Percentiles rank a stretch among this genome's conserved stretches.
Conservation (phyloP, 2,797 vertebrate species). For the Menidia menidia region DNA sequence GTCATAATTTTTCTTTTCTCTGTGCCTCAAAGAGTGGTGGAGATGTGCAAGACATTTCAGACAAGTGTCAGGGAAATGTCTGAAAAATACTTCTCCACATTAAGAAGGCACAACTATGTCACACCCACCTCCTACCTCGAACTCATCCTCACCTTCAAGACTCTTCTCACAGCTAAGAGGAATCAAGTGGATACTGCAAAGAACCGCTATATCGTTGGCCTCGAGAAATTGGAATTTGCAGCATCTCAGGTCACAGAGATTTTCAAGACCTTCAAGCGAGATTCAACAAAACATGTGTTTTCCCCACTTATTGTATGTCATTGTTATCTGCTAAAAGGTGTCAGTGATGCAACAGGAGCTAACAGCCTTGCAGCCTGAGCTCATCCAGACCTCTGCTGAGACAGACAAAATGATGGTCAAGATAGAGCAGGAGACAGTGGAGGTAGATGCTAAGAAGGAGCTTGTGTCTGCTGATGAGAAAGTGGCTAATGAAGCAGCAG, state of each 20-base stretch:
- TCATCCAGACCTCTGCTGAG: constrained; percentile 90
- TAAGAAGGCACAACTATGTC: constrained; percentile 93
- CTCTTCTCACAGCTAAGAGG: constrained; percentile 87
- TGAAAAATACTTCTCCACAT: constrained; percentile 80
- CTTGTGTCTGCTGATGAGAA: constrained; percentile 91
- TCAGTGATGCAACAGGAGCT: constrained; percentile 92
- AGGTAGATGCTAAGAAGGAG: constrained; percentile 92
- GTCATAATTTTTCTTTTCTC: not conserved
- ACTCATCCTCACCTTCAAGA: constrained; percentile 93
- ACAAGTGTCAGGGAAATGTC: constrained; percentile 88
- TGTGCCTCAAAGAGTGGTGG: constrained; percentile 86
- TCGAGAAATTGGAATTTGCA: constrained; percentile 93
- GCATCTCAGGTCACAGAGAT: constrained; percentile 86
- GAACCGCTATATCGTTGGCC: constrained; percentile 88
- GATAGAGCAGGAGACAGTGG: constrained; percentile 88
- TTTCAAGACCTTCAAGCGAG: not conserved
- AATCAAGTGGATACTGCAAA: constrained; percentile 87
- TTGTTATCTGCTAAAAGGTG: constrained; percentile 79
- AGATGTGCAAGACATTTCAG: constrained; percentile 94
- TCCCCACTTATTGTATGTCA: not conserved
- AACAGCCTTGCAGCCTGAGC: constrained; percentile 90
- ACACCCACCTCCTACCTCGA: constrained; percentile 95
- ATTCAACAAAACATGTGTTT: not conserved
- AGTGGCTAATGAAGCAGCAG: constrained; percentile 91
- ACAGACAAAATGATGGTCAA: constrained; percentile 91